Percentiles rank a stretch among this genome's conserved stretches.
phyloP scores from a whole-genome alignment of 2,888 invertebrate genomes.

The Bembecia ichneumoniformis region DNA sequence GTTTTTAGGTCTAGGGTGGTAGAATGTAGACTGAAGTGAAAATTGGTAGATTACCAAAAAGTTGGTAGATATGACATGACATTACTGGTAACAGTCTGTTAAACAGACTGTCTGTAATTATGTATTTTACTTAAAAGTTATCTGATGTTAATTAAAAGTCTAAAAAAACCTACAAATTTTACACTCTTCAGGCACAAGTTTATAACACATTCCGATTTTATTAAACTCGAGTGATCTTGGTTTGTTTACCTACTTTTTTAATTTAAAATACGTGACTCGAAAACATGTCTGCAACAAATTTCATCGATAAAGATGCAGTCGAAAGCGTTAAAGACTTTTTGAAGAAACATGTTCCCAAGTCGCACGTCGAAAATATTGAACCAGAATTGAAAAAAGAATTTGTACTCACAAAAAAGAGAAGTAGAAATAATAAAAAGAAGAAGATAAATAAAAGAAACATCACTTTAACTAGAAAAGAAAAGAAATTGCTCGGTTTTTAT shows the following conservation, averaged over 20 bases:
- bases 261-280: not conserved
- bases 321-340: slow-evolving; percentile 48
- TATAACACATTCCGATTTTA: no score
- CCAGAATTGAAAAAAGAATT: slow-evolving; percentile 54
- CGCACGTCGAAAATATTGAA: slow-evolving; percentile 38
- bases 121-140: no score
- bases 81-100: no score
- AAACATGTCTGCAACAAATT: slow-evolving; percentile 25
- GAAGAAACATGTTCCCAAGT: slow-evolving; percentile 39
- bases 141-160: no score
- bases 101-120: no score
- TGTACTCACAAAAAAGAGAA: slow-evolving; percentile 48
- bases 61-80: no score
- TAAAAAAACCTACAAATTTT: no score
- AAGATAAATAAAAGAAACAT: slow-evolving; percentile 50
- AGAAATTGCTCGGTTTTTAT: slow-evolving; percentile 74
- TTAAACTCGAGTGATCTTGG: not conserved
- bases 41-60: no score
- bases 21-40: no score
- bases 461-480: slow-evolving; percentile 72
- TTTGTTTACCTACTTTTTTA: not conserved
- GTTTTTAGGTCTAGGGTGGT: no score
- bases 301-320: slow-evolving; percentile 18
- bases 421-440: slow-evolving; percentile 44
- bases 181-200: no score